Conservation (phyloP, 2,113 vertebrate species). For the Pseudolaguvia tuberculata region DNA sequence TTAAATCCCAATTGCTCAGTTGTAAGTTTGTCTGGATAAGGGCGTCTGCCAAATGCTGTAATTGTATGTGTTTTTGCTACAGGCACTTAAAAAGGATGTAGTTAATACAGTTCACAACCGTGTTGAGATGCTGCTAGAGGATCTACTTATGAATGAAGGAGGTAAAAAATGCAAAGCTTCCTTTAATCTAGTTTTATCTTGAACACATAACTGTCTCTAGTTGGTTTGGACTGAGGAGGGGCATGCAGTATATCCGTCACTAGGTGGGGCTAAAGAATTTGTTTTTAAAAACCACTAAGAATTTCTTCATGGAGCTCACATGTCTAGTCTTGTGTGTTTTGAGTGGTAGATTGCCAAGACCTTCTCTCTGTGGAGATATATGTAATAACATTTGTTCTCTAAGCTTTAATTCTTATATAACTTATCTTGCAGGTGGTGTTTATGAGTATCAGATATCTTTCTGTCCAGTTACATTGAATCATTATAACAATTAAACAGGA, state of each 20-base stretch:
- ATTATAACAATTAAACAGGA: background rate
- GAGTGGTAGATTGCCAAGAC: background rate
- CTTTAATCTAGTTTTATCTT: background rate
- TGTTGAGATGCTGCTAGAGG: slow-evolving; percentile 88
- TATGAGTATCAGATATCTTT: background rate
- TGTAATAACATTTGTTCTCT: background rate
- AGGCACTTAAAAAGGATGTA: slow-evolving; percentile 89
- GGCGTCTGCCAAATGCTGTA: too few relatives aligned
- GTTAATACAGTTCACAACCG: slow-evolving; percentile 82
- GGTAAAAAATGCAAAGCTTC: slow-evolving; percentile 40
- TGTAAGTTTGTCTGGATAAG: too few relatives aligned
- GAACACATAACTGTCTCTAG: background rate
- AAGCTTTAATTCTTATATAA: background rate
- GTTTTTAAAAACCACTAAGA: background rate
- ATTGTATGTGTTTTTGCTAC: too few relatives aligned
- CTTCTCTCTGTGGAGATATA: background rate
- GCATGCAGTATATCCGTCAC: background rate
- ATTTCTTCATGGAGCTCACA: background rate
- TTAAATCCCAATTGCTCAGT: too few relatives aligned
- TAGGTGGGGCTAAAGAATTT: slow-evolving; percentile 15
- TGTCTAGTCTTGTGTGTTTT: background rate
- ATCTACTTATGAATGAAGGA: slow-evolving; percentile 71
- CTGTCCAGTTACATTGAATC: background rate
- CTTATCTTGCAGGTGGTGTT: background rate
- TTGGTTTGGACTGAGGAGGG: too few relatives aligned